A percentile compares a stretch with the other conserved stretches of the same genome.
Conservation (phyloP, 2,113 vertebrate species). For the Mirza zaza region DNA sequence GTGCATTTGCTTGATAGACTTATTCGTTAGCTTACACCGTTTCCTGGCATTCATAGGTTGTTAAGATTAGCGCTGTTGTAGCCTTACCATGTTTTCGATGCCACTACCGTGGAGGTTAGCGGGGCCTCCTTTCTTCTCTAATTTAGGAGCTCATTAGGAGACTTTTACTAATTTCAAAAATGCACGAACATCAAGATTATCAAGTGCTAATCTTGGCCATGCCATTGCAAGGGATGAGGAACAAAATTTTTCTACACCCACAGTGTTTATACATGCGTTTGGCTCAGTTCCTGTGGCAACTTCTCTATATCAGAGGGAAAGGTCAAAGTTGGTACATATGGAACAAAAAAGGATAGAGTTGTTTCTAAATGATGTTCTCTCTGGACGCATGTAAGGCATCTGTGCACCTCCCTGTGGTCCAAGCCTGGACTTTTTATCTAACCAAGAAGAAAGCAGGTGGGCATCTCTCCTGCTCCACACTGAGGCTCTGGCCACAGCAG, state of each 20-base stretch:
- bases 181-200: slow-evolving; percentile 64
- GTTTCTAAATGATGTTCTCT: background rate
- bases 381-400: background rate
- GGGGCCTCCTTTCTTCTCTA: background rate
- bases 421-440: background rate
- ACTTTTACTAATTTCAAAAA: slow-evolving; percentile 69
- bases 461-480: background rate
- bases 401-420: background rate
- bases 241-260: slow-evolving; percentile 36
- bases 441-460: background rate
- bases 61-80: slow-evolving; percentile 49
- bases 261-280: background rate
- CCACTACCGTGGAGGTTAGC: slow-evolving; percentile 59
- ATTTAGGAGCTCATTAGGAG: slow-evolving; percentile 77
- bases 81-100: slow-evolving; percentile 65
- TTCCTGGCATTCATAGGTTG: slow-evolving; percentile 52
- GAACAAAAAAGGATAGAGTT: background rate
- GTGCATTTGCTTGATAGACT: background rate
- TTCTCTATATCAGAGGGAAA: slow-evolving; percentile 14
- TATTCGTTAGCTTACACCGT: background rate
- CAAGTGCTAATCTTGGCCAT: slow-evolving; percentile 62
- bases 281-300: background rate
- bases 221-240: slow-evolving; percentile 49
- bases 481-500: background rate
- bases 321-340: background rate